A percentile compares a stretch with the other conserved stretches of the same genome.
phyloP scores from a whole-genome alignment of 2,888 invertebrate species.

The Microctonus hyperodae region DNA sequence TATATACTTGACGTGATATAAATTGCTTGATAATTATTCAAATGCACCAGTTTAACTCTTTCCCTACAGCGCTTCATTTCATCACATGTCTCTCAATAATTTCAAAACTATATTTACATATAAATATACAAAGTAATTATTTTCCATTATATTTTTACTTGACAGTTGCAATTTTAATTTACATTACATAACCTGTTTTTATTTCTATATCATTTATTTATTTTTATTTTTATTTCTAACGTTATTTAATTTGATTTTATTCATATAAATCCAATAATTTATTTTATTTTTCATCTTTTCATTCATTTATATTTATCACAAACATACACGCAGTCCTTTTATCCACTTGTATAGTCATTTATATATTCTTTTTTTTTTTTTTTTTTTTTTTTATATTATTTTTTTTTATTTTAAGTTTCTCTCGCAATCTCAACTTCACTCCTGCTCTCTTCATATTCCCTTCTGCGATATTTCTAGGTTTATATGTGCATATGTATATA shows the following conservation, averaged over 20 bases:
- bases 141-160: background rate
- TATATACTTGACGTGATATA: conserved; percentile 38
- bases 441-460: background rate
- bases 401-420: too few species aligned
- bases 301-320: conserved; percentile 23
- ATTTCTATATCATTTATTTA: background rate
- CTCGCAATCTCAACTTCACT: background rate
- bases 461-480: background rate
- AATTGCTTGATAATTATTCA: conserved; percentile 50
- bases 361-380: background rate
- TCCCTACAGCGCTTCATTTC: background rate
- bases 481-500: background rate
- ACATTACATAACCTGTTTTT: background rate
- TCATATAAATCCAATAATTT: conserved; percentile 13
- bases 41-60: conserved; percentile 30
- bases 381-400: background rate
- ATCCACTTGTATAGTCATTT: background rate
- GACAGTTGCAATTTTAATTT: background rate
- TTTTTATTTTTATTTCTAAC: too few species aligned
- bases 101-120: conserved; percentile 34
- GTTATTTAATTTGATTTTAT: too few species aligned
- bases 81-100: conserved; percentile 32
- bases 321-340: conserved; percentile 2
- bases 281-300: conserved; percentile 23
- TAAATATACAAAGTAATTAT: background rate